A percentile compares a stretch with the other conserved stretches of the same genome.
Evolutionary conservation across 2,113 vertebrate species (phyloP).

Genomic region (Semnornis frantzii): DNA sequence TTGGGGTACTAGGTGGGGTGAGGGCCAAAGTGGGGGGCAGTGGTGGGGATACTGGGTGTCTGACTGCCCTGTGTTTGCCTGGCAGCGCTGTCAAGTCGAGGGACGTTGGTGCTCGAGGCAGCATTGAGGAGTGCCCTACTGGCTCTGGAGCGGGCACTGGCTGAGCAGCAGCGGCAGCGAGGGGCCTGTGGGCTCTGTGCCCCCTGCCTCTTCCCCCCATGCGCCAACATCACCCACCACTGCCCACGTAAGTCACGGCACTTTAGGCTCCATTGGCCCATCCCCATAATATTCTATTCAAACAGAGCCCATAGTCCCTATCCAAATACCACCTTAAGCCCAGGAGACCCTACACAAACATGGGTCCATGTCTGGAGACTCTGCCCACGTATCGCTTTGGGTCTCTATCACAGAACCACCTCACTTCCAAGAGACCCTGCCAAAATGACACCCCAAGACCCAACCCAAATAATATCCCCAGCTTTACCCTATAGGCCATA

Average conservation of each 20-base stretch:
- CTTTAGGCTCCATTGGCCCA: not conserved
- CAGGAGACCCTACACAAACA: not conserved
- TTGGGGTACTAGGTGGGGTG: accelerated
- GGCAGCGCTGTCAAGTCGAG: conserved; percentile 84
- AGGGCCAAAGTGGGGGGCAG: not conserved
- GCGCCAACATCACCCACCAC: conserved; percentile 69
- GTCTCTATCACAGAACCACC: not conserved
- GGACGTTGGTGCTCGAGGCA: conserved; percentile 86
- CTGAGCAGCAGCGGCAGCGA: conserved; percentile 71
- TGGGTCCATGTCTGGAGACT: not conserved
- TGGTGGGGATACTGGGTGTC: accelerated
- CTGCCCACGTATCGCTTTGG: not conserved
- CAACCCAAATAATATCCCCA: not conserved
- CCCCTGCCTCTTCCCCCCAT: conserved; percentile 86
- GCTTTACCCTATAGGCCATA: not conserved
- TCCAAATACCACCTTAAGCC: not conserved
- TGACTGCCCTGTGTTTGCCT: not conserved
- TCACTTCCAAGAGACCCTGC: not conserved
- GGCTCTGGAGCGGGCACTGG: conserved; percentile 76
- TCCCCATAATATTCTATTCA: not conserved
- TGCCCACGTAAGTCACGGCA: conserved; percentile 68
- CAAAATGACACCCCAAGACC: not conserved
- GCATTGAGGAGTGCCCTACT: conserved; percentile 82
- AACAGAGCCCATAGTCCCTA: not conserved
- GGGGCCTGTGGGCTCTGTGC: conserved; percentile 77